phyloP scores from a whole-genome alignment of 2,888 invertebrate genomes.

The Agriopis aurantiaria region DNA sequence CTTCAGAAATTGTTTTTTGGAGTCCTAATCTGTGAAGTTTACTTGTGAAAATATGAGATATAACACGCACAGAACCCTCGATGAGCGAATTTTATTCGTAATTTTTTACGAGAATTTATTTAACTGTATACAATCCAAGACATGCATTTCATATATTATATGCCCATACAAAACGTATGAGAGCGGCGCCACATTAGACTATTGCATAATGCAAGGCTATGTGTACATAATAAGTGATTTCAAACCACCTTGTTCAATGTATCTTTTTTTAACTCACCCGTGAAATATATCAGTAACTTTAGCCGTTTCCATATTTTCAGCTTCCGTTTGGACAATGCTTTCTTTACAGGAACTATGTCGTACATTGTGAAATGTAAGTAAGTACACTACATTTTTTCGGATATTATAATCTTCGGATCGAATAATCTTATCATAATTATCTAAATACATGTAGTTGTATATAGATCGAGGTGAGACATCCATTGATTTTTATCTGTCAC shows the following conservation, averaged over 20 bases:
- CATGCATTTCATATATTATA: too few relatives aligned
- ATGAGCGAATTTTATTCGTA: too few relatives aligned
- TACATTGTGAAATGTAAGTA: slow-evolving; percentile 5
- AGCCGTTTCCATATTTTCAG: slow-evolving; percentile 29
- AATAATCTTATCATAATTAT: slow-evolving; percentile 13
- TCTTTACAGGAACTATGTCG: slow-evolving; percentile 5
- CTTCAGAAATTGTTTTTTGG: too few relatives aligned
- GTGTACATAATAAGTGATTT: neutral
- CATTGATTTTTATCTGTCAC: neutral
- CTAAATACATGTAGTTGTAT: neutral
- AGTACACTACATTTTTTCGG: neutral
- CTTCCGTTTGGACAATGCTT: slow-evolving; percentile 10
- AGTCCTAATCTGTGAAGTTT: too few relatives aligned
- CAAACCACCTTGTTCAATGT: too few relatives aligned
- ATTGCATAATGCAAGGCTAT: neutral
- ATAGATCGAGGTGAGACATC: neutral
- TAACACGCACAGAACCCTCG: too few relatives aligned
- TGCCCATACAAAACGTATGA: too few relatives aligned
- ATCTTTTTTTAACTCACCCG: slow-evolving; percentile 12
- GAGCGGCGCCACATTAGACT: neutral
- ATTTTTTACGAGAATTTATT: too few relatives aligned
- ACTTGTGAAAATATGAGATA: too few relatives aligned
- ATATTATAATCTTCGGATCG: too few relatives aligned
- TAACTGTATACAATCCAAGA: neutral
- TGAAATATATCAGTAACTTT: slow-evolving; percentile 22